Base-by-base conservation (phyloP, 1,140 invertebrate genomes). In the Papilio machaon region DNA sequence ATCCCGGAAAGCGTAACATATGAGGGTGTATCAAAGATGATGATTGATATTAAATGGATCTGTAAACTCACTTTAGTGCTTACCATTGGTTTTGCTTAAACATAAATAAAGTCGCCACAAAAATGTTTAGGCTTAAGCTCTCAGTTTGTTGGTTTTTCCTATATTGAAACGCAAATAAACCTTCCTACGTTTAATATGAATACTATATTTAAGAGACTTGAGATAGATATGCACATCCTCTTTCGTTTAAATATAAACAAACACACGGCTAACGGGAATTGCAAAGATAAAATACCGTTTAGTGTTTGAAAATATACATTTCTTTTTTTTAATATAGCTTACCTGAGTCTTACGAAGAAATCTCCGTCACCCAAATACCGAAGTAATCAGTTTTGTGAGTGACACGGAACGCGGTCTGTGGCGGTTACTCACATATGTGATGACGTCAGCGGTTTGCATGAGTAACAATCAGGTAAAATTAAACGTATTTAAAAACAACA, bases 391-490 rank as follows among this genome's bases (percentile, higher is more conserved):
- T 81, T 83, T 80, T 85, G 83, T 85, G 85, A 87, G 84, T 82
- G 85, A 83, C 85, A 82, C 58, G 83, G 84, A 79, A 64, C 86
- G 87, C 90, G 83, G 85, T 82, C 77, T 89, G 81, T 83, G 64
- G 82, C 80, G 83, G 84, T 92, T 92, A 92, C 89, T 92, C 92
- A 94, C 85, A 79, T 79, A 46, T 10, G 76, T 58, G 54, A 19
- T 94, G 91, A 92, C 91, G 92, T 94, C 92, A 94, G 81, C 87
- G 85, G 90, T 90, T 87, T 84, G 85, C 82, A 88, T 92, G 92
- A 94, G 86, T 92, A 92, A 92, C 83, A 87, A 87, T 87, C 84
- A 82, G 85, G 88, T 88, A 91, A 90, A 91, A 87, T 86, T 85
- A 86, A 88, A 78, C 11, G 30, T 30, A 60, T 78, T 60, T n/a